Conservation (phyloP, 2,113 vertebrate genomes). For the Abramis brama region DNA sequence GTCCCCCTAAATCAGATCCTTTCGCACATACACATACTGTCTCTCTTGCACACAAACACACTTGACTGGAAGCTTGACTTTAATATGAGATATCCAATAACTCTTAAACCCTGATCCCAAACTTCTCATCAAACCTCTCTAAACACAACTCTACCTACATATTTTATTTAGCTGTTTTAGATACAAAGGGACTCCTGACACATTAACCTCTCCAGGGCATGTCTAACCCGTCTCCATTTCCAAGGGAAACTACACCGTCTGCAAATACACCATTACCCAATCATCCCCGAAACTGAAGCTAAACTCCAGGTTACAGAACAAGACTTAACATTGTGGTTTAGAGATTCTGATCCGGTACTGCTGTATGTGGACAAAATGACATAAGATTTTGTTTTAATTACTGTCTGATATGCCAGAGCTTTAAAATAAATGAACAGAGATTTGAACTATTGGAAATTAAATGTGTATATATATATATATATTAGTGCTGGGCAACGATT, state of each 20-base stretch:
- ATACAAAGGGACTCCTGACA: slow-evolving; percentile 18
- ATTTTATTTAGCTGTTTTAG: slow-evolving; percentile 18
- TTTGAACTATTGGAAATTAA: too few relatives aligned
- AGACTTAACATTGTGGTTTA: not conserved
- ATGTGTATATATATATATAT: too few relatives aligned
- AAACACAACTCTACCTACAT: not conserved
- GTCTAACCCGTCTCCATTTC: slow-evolving; percentile 27
- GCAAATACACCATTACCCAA: slow-evolving; percentile 45
- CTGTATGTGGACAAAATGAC: not conserved
- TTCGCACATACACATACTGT: not conserved
- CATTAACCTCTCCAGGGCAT: slow-evolving; percentile 25
- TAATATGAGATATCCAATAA: not conserved
- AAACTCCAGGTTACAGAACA: slow-evolving; percentile 8
- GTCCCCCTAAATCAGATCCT: slow-evolving; percentile 6
- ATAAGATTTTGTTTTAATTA: too few relatives aligned
- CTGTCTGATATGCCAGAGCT: too few relatives aligned
- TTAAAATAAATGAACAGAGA: too few relatives aligned
- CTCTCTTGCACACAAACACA: not conserved
- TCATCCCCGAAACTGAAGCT: slow-evolving; percentile 36
- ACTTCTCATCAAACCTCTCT: not conserved
- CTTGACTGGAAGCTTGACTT: not conserved
- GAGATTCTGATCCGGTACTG: not conserved
- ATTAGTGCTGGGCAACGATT: too few relatives aligned
- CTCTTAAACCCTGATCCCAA: not conserved
- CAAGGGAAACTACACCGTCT: slow-evolving; percentile 35